Evolutionary conservation across 37 sponge, comb jelly and placozoan genomes (phyloP).

Genomic region (Aplysina aerophoba): DNA sequence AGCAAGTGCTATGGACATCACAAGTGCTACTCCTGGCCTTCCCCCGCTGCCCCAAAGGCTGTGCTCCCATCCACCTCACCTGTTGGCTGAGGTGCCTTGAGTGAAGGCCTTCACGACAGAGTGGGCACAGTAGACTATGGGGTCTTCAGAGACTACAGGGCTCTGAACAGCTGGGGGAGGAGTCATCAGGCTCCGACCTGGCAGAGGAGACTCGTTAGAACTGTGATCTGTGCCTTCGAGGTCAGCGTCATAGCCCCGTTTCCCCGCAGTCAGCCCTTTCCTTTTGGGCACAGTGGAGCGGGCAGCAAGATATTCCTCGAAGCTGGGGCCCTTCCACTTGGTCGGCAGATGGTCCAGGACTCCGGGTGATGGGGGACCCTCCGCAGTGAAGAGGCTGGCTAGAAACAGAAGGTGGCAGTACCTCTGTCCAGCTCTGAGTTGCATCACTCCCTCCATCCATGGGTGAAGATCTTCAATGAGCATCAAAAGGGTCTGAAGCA

Average conservation of each 20-base stretch:
- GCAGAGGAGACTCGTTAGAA: not conserved
- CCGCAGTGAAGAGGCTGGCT: not conserved
- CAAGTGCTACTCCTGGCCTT: no score
- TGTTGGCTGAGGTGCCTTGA: not conserved
- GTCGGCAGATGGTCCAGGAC: no score
- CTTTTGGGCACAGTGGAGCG: no score
- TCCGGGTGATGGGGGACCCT: no score
- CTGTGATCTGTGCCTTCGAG: not conserved
- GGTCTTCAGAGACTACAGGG: not conserved
- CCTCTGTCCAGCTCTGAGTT: not conserved
- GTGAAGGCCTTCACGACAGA: not conserved
- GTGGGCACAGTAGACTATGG: not conserved
- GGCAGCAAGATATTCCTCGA: no score
- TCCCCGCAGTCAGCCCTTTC: not conserved
- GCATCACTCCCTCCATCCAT: not conserved
- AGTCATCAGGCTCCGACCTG: not conserved
- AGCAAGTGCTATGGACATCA: no score
- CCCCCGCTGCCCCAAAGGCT: not conserved
- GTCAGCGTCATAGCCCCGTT: conserved; percentile 4
- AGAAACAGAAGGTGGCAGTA: not conserved
- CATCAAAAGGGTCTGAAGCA: not conserved
- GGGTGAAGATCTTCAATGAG: no score
- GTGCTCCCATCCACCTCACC: not conserved
- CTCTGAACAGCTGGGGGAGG: not conserved
- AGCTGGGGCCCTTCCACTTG: no score